phyloP scores from a whole-genome alignment of 2,888 invertebrate species.

The Lomographa bimaculata region DNA sequence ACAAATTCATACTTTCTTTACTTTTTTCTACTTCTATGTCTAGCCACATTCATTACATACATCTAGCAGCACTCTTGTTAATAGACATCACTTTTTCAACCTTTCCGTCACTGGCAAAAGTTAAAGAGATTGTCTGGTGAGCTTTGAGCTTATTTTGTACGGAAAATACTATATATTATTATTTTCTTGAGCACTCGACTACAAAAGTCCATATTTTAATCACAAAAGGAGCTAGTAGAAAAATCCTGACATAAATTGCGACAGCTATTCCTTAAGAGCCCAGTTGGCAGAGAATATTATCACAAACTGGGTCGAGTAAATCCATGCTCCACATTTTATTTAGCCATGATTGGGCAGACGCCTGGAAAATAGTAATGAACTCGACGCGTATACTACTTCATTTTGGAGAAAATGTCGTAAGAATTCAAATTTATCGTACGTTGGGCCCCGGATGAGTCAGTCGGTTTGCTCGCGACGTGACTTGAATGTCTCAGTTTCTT shows the following conservation, averaged over 20 bases:
- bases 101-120: too few relatives aligned
- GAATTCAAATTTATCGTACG: conserved; percentile 66
- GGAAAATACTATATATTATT: too few relatives aligned
- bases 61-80: too few relatives aligned
- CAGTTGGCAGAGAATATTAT: conserved; percentile 24
- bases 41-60: too few relatives aligned
- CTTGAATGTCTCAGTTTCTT: conserved; percentile 46
- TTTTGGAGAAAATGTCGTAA: conserved; percentile 50
- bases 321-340: conserved; percentile 49
- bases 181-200: too few relatives aligned
- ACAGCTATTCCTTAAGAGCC: conserved; percentile 23
- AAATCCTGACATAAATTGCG: conserved; percentile 10
- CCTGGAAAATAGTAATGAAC: conserved; percentile 40
- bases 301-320: conserved; percentile 34
- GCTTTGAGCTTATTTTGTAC: too few relatives aligned
- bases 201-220: neutral
- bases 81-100: too few relatives aligned
- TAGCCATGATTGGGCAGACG: conserved; percentile 48
- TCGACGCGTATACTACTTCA: conserved; percentile 36
- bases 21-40: too few relatives aligned
- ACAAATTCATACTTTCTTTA: too few relatives aligned
- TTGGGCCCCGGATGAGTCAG: conserved; percentile 58
- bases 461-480: conserved; percentile 63
- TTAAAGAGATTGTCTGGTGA: too few relatives aligned
- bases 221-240: too few relatives aligned